Evolutionary conservation across 2,797 vertebrate species (phyloP).

Genomic region (Sebastes melanostomus): DNA sequence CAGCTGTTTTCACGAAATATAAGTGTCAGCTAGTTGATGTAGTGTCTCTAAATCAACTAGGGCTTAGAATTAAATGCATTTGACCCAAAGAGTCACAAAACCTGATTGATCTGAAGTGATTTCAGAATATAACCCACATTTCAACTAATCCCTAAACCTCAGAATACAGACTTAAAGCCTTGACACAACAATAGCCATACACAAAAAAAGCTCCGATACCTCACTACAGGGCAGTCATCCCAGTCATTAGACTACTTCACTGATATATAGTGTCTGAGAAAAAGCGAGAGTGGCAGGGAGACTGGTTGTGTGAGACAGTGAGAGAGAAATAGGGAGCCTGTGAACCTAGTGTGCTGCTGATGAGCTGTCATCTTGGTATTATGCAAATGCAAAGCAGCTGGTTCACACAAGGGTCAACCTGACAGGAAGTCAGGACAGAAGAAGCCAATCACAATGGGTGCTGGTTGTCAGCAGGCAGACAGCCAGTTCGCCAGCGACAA

Average conservation of each 20-base stretch:
- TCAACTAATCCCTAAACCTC: neutral
- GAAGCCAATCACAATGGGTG: conserved; percentile 53
- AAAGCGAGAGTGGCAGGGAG: conserved; percentile 5
- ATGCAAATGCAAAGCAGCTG: conserved; percentile 73
- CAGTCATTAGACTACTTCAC: neutral
- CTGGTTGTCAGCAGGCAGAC: conserved; percentile 43
- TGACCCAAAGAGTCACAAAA: neutral
- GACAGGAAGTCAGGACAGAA: conserved; percentile 61
- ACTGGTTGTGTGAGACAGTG: conserved; percentile 24
- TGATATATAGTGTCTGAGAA: neutral
- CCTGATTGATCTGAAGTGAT: neutral
- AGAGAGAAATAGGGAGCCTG: conserved; percentile 27
- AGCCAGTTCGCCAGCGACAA: conserved; percentile 37
- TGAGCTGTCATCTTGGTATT: conserved; percentile 72
- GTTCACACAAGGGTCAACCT: conserved; percentile 74
- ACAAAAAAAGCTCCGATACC: neutral
- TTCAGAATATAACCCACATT: neutral
- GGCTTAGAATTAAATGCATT: neutral
- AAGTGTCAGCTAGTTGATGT: neutral
- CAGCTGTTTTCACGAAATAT: neutral
- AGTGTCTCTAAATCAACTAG: neutral
- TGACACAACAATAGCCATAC: neutral
- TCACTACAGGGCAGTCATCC: neutral
- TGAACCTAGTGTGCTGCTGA: conserved; percentile 59
- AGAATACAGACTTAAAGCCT: neutral